These are phyloP conservation scores for Connochaetes taurinus DNA, from an alignment of 2,113 vertebrate species.

Conservation along the genomic window DNA sequence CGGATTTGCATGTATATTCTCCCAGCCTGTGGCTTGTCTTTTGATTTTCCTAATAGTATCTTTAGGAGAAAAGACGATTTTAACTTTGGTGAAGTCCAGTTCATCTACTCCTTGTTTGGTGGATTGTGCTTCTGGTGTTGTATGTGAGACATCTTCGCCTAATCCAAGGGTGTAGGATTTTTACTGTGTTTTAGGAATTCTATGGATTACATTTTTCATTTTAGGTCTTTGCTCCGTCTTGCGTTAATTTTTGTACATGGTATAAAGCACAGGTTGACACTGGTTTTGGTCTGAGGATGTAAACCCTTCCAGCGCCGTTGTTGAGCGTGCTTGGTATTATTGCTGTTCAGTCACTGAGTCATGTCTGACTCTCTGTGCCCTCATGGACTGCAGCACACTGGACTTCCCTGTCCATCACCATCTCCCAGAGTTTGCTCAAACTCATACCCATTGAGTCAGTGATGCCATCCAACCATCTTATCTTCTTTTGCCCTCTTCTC, in stretches of 20 bases:
- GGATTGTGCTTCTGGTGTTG: neutral
- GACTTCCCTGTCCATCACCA: neutral
- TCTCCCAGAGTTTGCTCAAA: neutral
- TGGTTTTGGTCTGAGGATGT: rapidly evolving
- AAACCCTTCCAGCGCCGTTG: rapidly evolving
- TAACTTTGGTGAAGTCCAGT: neutral
- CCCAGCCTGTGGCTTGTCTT: neutral
- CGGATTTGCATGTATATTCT: neutral
- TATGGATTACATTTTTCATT: neutral
- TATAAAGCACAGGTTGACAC: neutral
- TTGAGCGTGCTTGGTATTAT: rapidly evolving
- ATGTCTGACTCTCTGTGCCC: neutral
- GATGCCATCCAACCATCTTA: neutral
- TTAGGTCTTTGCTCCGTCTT: neutral
- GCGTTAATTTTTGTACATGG: neutral
- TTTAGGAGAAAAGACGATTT: neutral
- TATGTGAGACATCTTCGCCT: neutral
- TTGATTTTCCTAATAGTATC: neutral
- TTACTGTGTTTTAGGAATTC: no score
- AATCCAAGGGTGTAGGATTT: neutral
- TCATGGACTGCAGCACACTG: rapidly evolving
- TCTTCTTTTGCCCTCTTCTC: neutral
- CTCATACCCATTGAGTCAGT: neutral
- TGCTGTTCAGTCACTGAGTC: neutral
- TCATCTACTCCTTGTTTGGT: neutral